Percentiles rank a stretch among this genome's conserved stretches.
phyloP scores from a whole-genome alignment of 2,113 vertebrate genomes.

The Columba janthina region DNA sequence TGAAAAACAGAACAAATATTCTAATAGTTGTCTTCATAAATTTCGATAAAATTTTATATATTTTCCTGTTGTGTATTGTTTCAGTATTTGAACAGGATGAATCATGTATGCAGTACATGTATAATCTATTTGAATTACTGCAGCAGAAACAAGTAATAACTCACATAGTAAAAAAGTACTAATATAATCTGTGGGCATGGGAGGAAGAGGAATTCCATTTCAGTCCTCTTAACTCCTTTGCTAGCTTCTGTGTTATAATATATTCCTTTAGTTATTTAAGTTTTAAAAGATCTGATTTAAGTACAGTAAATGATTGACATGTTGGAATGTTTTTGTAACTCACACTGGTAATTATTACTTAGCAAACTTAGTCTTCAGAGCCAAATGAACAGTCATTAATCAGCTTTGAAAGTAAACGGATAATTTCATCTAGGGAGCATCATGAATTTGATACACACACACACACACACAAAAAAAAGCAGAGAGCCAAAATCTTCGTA shows the following conservation, averaged over 20 bases:
- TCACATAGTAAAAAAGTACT: not conserved
- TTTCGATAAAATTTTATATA: not conserved
- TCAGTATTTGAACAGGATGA: constrained; percentile 11
- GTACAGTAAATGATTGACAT: constrained; percentile 40
- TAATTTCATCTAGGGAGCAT: not conserved
- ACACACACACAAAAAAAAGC: not conserved
- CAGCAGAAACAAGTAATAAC: constrained; percentile 7
- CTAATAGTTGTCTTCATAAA: not conserved
- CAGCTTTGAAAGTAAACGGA: not conserved
- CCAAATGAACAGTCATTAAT: not conserved
- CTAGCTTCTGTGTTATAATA: not conserved
- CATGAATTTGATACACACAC: not conserved
- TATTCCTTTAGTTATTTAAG: constrained; percentile 30
- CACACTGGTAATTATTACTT: constrained; percentile 38
- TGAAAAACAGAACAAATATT: not conserved
- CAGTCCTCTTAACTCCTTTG: not conserved
- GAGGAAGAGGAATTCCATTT: not conserved
- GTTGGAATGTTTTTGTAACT: constrained; percentile 41
- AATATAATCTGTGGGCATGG: not conserved
- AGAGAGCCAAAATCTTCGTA: not conserved
- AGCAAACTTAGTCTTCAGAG: not conserved
- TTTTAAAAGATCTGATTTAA: constrained; percentile 38
- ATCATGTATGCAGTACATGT: not conserved
- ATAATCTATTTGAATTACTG: not conserved
- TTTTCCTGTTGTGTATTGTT: not conserved